Conservation (phyloP, 2,797 vertebrate species). For the Masticophis lateralis region DNA sequence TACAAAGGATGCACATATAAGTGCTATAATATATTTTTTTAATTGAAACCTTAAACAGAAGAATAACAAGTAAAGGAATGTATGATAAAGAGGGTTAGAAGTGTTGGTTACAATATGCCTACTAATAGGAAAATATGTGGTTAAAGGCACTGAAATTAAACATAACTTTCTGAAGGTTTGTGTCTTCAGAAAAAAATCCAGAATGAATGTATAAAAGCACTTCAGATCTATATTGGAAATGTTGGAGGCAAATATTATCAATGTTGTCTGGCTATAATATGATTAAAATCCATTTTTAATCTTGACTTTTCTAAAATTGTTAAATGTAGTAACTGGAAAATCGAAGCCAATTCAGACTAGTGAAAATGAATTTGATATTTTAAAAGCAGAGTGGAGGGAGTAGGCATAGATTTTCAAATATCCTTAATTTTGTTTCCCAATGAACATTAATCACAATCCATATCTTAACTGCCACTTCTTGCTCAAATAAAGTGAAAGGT, state of each 20-base stretch:
- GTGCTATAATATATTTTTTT: background rate
- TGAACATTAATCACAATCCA: background rate
- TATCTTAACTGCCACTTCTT: background rate
- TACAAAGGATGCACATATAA: background rate
- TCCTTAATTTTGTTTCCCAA: background rate
- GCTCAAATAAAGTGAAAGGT: background rate
- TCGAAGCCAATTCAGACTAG: background rate
- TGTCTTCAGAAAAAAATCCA: background rate
- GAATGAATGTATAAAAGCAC: too few species aligned
- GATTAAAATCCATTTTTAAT: background rate
- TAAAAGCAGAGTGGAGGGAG: background rate
- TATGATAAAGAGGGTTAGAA: background rate
- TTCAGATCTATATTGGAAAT: background rate
- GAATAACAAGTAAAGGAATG: background rate
- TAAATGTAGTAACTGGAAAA: background rate
- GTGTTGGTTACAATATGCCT: too few species aligned
- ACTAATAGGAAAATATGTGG: background rate
- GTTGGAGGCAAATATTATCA: background rate
- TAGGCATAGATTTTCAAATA: background rate
- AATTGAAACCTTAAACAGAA: background rate
- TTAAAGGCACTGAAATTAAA: background rate
- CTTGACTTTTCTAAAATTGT: background rate
- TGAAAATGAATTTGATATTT: background rate
- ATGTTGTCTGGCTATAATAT: too few species aligned
- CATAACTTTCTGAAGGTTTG: background rate